Percentiles rank a stretch among this genome's conserved stretches.
These are phyloP conservation scores for Chiloscyllium plagiosum DNA, from an alignment of 2,113 vertebrate genomes.

Conservation along the genomic window DNA sequence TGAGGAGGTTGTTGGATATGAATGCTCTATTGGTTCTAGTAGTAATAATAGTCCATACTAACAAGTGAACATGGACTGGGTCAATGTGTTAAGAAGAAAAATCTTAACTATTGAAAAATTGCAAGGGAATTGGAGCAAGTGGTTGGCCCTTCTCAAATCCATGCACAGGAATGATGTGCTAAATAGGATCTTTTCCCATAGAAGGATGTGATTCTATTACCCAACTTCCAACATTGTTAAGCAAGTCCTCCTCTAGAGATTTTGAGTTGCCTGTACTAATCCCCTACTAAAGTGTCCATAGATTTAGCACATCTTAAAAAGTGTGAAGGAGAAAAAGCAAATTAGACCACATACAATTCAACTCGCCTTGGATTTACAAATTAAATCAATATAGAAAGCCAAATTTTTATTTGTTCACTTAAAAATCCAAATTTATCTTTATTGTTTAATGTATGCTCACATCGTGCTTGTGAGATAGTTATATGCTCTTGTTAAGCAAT, in stretches of 20 bases:
- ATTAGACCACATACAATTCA: neutral
- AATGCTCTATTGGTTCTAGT: neutral
- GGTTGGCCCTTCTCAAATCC: neutral
- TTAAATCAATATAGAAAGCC: neutral
- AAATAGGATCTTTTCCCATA: neutral
- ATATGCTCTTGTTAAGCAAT: neutral
- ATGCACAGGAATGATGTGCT: neutral
- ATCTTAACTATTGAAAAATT: neutral
- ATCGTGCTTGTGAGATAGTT: neutral
- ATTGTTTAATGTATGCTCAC: neutral
- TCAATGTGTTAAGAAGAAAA: neutral
- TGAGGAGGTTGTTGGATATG: neutral
- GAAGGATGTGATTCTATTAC: neutral
- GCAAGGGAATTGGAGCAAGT: neutral
- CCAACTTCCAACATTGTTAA: neutral
- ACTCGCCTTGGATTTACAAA: neutral
- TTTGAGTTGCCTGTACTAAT: neutral
- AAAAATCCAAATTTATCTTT: neutral
- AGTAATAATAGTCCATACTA: neutral
- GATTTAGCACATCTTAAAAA: neutral
- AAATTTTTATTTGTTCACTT: neutral
- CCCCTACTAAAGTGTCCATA: neutral
- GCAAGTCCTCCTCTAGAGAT: neutral
- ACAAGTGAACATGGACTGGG: neutral
- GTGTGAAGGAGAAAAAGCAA: neutral